Conservation (phyloP, 2,113 vertebrate genomes). For the Epinephelus cyanopodus region DNA sequence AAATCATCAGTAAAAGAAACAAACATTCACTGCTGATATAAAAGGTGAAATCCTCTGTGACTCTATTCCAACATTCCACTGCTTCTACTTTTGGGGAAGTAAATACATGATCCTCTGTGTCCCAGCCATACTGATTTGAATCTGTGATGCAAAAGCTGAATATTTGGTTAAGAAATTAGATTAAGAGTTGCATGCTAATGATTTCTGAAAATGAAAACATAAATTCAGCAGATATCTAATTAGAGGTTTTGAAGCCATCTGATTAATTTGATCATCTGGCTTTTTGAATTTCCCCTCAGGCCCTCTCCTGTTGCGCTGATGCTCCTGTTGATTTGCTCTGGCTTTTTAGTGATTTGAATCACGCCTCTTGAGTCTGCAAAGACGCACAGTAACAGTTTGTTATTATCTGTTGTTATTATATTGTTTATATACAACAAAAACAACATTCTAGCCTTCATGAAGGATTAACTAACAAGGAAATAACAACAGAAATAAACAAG, state of each 20-base stretch:
- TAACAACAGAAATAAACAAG: too few relatives aligned
- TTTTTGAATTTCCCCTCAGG: constrained; percentile 24
- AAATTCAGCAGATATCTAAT: constrained; percentile 19
- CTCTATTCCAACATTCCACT: neutral
- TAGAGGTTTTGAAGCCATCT: neutral
- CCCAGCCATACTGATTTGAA: neutral
- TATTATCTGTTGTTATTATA: too few relatives aligned
- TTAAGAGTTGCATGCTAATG: constrained; percentile 1
- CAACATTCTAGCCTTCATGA: neutral
- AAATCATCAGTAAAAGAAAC: neutral
- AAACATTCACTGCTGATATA: neutral
- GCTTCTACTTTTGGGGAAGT: neutral
- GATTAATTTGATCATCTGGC: constrained; percentile 16
- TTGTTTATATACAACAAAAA: neutral
- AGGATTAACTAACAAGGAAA: too few relatives aligned
- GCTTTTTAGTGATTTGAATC: constrained; percentile 2
- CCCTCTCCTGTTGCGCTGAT: neutral
- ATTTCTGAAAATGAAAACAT: constrained; percentile 32
- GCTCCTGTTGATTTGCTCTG: neutral
- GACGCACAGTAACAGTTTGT: too few relatives aligned
- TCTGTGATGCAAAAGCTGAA: neutral
- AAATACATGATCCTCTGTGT: neutral
- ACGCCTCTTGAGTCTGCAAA: neutral
- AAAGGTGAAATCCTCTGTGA: neutral
- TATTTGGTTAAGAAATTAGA: neutral